Conservation (phyloP, 1,140 invertebrate species). For the Pteromalus puparum region DNA sequence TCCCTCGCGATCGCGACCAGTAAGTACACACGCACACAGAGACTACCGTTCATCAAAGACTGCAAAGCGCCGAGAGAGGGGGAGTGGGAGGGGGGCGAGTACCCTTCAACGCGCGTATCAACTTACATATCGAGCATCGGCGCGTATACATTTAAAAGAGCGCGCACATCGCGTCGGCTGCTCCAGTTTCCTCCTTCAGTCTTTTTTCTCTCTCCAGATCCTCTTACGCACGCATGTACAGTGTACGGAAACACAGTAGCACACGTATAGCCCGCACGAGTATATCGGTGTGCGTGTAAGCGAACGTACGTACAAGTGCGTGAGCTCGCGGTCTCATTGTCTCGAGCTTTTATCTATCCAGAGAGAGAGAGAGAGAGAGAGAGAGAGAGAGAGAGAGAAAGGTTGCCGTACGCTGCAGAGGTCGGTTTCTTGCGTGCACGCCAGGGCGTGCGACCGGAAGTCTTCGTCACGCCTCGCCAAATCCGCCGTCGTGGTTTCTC, state of each 20-base stretch:
- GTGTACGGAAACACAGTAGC: too few relatives aligned
- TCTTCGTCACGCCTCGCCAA: slow-evolving; percentile 68
- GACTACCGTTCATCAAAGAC: background rate
- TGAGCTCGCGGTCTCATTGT: slow-evolving; percentile 52
- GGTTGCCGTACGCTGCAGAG: slow-evolving; percentile 25
- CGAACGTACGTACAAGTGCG: slow-evolving; percentile 28
- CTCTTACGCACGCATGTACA: background rate
- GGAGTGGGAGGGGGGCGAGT: background rate
- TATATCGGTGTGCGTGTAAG: too few relatives aligned
- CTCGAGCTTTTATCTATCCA: slow-evolving; percentile 34
- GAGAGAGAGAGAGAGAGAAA: background rate
- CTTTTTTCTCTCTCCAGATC: background rate
- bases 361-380: background rate
- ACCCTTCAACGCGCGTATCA: background rate
- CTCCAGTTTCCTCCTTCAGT: background rate
- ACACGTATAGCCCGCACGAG: too few relatives aligned
- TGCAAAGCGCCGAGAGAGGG: background rate
- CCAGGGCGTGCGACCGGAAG: slow-evolving; percentile 70
- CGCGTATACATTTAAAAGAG: background rate
- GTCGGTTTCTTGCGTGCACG: slow-evolving; percentile 45
- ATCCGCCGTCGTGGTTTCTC: slow-evolving; percentile 24
- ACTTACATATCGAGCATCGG: slow-evolving; percentile 6
- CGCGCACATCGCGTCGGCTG: background rate
- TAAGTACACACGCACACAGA: background rate
- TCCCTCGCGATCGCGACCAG: background rate